Conservation (phyloP, 2,797 vertebrate genomes). For the Pangasius krempfi region DNA sequence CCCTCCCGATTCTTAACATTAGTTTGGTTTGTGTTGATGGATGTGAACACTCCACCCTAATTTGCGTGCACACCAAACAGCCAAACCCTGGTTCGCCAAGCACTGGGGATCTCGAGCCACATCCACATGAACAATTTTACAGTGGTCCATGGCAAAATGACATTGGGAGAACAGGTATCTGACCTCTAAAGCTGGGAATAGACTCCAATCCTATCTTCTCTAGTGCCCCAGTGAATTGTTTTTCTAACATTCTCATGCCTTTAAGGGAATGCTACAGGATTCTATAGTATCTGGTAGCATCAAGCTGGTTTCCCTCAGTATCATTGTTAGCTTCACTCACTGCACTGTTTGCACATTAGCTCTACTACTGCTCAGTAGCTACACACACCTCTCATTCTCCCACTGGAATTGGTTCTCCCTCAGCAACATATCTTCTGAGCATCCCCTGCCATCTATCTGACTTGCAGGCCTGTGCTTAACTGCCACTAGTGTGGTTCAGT, state of each 20-base stretch:
- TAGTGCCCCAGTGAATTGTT: not conserved
- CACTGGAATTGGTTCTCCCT: not conserved
- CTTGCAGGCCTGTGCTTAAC: not conserved
- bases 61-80: not conserved
- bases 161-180: not conserved
- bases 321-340: not conserved
- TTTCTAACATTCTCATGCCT: not conserved
- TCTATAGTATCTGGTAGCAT: not conserved
- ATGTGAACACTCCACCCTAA: not conserved
- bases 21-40: not conserved
- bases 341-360: not conserved
- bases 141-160: not conserved
- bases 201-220: not conserved
- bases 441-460: not conserved
- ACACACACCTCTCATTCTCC: not conserved
- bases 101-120: not conserved
- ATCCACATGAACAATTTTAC: not conserved
- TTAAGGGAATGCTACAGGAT: not conserved
- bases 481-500: not conserved
- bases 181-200: not conserved
- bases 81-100: not conserved
- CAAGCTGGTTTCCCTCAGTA: too few relatives aligned
- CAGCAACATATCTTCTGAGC: not conserved
- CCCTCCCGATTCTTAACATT: not conserved
- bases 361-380: not conserved